Evolutionary conservation across 2,113 vertebrate species (phyloP), one percentile per base, ranked within the genome.

Genomic region (Nyctereutes procyonoides): DNA sequence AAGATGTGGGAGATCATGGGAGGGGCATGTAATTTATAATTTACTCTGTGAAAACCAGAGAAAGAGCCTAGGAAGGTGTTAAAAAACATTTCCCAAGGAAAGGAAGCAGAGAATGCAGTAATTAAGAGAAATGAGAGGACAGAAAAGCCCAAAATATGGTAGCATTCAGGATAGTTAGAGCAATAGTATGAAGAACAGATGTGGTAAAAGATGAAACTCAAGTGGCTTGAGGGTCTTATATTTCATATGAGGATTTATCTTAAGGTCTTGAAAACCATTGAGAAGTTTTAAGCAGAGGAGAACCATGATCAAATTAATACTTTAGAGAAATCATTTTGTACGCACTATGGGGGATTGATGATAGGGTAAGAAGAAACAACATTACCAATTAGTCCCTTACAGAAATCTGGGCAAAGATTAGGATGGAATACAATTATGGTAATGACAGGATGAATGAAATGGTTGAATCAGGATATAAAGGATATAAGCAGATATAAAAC

Each of bases 221-320:
- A 1, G 0, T 62, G 12, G 1, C 62, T 90, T 35, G 8, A 73
- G 32, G 48, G 20, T 13, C 19, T 83, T 71, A 11, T 19, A 35
- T 76, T 77, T 5, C 51, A 15, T 51, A 32, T 62, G 74, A 56
- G 16, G 88, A 91, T 62, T 43, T 24, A 12, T 88, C 10, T 65
- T 79, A 51, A 67, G 20, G n/a, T 6, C 32, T 63, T 74, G 58
- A 43, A 84, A 91, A 58, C 0, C 8, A 80, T 10, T 69, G 58
- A 96, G 35, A 94, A 63, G 14, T 86, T 82, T 38, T 76, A 81
- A 85, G 43, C 22, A 92, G 48, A 89, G 32, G 58, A 74, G 19
- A 20, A 28, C 17, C 15, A 51, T 24, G 10, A 90, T 79, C 80
- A 88, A 26, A 88, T 79, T 32, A 73, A 86, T 8, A 62, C 28